These are phyloP conservation scores for Raja brachyura DNA, from an alignment of 2,113 vertebrate genomes.

Conservation along the genomic window DNA sequence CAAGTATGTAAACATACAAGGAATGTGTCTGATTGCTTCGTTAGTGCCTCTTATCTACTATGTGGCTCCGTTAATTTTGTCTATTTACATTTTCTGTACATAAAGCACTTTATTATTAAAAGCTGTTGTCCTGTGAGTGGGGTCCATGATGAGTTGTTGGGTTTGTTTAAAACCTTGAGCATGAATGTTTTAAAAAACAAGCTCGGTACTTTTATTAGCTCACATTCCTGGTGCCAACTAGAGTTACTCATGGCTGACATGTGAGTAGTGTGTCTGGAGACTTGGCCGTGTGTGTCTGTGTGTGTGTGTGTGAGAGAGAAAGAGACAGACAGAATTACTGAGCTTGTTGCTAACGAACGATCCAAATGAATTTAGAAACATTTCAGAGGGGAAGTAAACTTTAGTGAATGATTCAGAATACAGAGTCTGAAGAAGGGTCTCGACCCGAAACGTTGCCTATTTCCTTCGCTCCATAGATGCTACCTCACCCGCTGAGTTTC, in stretches of 20 bases:
- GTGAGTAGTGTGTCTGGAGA: neutral
- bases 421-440: no score
- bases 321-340: neutral
- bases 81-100: no score
- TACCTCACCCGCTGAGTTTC: no score
- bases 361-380: neutral
- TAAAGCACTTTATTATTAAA: neutral
- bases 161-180: neutral
- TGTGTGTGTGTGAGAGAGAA: no score
- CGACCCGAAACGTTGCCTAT: no score
- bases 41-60: neutral
- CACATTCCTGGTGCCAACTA: neutral
- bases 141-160: neutral
- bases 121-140: neutral
- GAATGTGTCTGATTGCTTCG: no score
- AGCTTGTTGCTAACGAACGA: neutral
- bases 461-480: no score
- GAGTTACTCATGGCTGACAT: constrained; percentile 8
- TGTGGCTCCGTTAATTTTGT: neutral
- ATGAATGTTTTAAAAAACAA: neutral
- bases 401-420: neutral
- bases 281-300: neutral
- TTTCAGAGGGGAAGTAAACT: neutral
- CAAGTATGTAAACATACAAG: no score
- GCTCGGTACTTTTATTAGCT: neutral